Evolutionary conservation across 2,113 vertebrate genomes (phyloP), one percentile per base, ranked within the genome.

Genomic region (Pyxicephalus adspersus): DNA sequence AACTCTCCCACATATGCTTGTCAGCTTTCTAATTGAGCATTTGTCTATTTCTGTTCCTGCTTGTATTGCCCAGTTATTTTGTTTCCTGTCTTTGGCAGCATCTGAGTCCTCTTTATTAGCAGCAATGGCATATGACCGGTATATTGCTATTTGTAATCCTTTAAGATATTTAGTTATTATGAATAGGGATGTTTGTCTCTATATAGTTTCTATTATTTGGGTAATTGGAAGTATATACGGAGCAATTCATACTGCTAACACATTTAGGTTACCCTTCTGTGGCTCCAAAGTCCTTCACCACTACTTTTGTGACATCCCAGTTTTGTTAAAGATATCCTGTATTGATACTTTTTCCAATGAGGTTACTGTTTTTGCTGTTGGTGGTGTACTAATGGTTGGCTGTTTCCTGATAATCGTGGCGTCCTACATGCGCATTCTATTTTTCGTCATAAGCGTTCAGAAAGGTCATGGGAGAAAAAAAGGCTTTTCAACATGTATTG

Each of bases 281-380:
- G 26, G 64, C 7, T 78, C 86, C n/a, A 87, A 85, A 31, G 25
- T 76, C 16, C 76, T 89, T 64, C 86, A 89, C 19, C 86, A 87
- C 26, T 89, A 84, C 70, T 89, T 87, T 65, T 87, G 88, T 83
- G 85, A 87, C 26, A 85, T 87, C 51, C 84, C 86, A 19, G 86
- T 85, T 16, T 83, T 89, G 72, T 83, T 88, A 57, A 63, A 55
- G 22, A 79, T 89, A 73, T 84, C 83, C 4, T 87, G 86, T 17
- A 83, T 83, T 58, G 76, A 85, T 3, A 85, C 81, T 25, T 65
- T 80, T 9, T 11, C 51, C 26, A 83, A 83, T 64, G 86, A 87
- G 61, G 75, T 77, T 54, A 55, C 85, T 60, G 83, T 87, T 38
- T 87, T 87, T 64, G 77, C 79, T 34, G 81, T 83, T 29, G 86